Conservation (phyloP, 2,888 invertebrate species). For the Entomobrya proxima region DNA sequence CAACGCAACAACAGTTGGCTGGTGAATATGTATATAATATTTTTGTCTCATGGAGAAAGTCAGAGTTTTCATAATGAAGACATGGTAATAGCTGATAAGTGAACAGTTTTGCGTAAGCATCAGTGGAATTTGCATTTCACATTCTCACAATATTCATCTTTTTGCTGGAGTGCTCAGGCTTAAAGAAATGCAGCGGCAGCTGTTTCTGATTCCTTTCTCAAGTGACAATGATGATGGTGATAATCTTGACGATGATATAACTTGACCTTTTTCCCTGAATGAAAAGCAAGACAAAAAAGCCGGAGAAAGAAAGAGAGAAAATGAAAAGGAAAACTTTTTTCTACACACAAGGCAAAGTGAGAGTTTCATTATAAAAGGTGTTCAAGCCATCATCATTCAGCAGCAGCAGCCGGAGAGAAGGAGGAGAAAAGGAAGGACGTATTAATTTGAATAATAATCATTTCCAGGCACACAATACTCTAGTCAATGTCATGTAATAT, state of each 20-base stretch:
- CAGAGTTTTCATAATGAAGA: not conserved
- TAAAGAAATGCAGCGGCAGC: slow-evolving; percentile 20
- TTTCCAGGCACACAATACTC: slow-evolving; percentile 10
- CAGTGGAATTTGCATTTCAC: not conserved
- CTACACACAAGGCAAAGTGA: not conserved
- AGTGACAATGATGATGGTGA: slow-evolving; percentile 31
- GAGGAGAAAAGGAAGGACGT: slow-evolving; percentile 36
- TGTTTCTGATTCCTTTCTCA: slow-evolving; percentile 32
- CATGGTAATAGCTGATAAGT: no score
- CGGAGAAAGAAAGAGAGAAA: not conserved
- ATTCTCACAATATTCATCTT: not conserved
- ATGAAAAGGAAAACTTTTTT: not conserved
- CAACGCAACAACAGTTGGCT: not conserved
- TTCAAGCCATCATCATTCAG: not conserved
- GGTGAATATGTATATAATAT: not conserved
- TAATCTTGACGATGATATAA: slow-evolving; percentile 27
- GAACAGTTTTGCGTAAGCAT: no score
- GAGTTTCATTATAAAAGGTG: no score
- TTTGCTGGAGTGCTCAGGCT: no score
- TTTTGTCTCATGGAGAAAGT: not conserved
- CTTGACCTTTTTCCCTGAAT: slow-evolving; percentile 42
- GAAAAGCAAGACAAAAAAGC: not conserved
- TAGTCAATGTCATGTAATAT: slow-evolving; percentile 27
- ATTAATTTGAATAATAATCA: slow-evolving; percentile 67
- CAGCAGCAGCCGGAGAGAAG: not conserved